Evolutionary conservation across 2,797 vertebrate genomes (phyloP), one percentile per base, ranked within the genome.

Genomic region (Syngnathus rostellatus): DNA sequence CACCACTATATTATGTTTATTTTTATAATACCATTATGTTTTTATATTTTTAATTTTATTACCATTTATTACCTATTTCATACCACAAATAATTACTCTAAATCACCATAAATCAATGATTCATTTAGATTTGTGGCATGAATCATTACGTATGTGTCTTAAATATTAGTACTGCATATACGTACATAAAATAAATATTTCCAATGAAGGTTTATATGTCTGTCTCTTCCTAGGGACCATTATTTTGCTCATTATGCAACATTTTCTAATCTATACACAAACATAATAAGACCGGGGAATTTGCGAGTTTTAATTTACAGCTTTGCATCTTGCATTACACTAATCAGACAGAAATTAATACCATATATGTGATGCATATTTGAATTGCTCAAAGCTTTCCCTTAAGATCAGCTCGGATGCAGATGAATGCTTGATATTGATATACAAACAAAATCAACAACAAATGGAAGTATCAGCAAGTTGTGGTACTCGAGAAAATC

Each of bases 391-490:
- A 40, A 7, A 9, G 58, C 31, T 10, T 61, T 40, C n/a, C n/a
- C 19, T 8, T 61, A 6, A 10, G 2, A 61, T 23, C 6, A 8
- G 19, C 6, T 19, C 48, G 8, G 0, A 1, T 3, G 2, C 12
- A 46, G 45, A 46, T 6, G 5, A 46, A 6, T 17, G 16, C 48
- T 51, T 51, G 14, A 39, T 19, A 59, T 19, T 10, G 8, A 59
- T 59, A 37, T 19, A 17, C 4, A 23, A 23, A 43, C 37, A 41
- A 46, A 23, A 54, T 54, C 10, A 54, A 25, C 51, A 54, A 23
- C 51, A 21, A 62, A 14, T 37, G 40, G 69, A 51, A 64, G 31
- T n/a, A 68, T 68, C 39, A 57, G 9, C 38, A 65, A n/a, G 4
- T 11, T 55, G n/a, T 12, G 45, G 14, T 66, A 11, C 38, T 41